Base-by-base conservation (phyloP, 2,113 vertebrate genomes). In the Chauna torquata region DNA sequence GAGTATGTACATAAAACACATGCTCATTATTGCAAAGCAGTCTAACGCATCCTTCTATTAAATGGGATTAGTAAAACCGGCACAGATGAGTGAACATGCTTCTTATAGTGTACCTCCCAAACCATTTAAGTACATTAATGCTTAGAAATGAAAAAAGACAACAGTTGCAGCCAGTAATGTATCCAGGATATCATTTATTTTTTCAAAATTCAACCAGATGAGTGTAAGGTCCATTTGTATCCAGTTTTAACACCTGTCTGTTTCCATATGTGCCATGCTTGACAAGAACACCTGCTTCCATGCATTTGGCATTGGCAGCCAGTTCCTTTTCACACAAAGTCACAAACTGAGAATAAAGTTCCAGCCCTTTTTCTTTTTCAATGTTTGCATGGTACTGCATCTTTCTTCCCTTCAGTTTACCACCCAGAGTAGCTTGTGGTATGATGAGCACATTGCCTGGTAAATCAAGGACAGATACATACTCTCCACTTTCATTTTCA, bases 381-480 rank as follows among this genome's bases (percentile, higher is more conserved):
- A 98, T 98, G 96, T 99, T 99, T 95, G 96, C 94, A 97, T 99
- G 99, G 96, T 99, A 99, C 96, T 99, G 99, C 99, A 99, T 99
- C 91, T 66, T 97, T 82, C 94, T 97, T 55, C 99, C 99, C 95
- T 99, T 99, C 19, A 91, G 88, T 95, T 97, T 99, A 40, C 99
- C 99, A 2, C 99, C 99, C 80, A 99, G 98, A 7, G 99, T 99
- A 91, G 99, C 99, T 96, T 99, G 99, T 50, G 99, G 99, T 87
- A 99, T 98, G 82, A 99, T 98, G 50, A 99, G 98, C 65, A 99
- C 30, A 34, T 97, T 97, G 2, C 99, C 99, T 18, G 99, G 99
- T 24, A 99, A 98, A 69, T 99, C 98, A 92, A 98, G 62, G 95
- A 99, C 92, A 8, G 99, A 99, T 38, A 99, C 97, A 15, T 96